Percentiles rank a stretch among this genome's conserved stretches.
phyloP scores from a whole-genome alignment of 2,888 invertebrate species.

The Venustoraphidia nigricollis region DNA sequence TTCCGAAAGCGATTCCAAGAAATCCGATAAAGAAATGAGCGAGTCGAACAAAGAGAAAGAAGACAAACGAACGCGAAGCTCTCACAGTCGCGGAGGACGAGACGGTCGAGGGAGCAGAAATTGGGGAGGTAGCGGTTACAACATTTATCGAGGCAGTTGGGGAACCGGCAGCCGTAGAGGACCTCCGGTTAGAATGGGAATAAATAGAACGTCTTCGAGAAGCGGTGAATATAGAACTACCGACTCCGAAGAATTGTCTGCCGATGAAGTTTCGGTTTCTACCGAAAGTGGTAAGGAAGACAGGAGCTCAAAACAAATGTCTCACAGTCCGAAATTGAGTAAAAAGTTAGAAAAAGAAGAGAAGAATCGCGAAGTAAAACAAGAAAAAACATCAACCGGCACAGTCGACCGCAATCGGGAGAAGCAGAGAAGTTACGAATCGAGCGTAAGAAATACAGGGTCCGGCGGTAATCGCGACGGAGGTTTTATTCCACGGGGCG shows the following conservation, averaged over 20 bases:
- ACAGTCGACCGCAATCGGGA: slow-evolving; percentile 17
- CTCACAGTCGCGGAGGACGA: slow-evolving; percentile 5
- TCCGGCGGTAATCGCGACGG: slow-evolving; percentile 31
- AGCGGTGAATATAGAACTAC: slow-evolving; percentile 39
- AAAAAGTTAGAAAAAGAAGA: slow-evolving; percentile 42
- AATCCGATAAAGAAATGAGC: slow-evolving; percentile 22
- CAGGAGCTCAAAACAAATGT: slow-evolving; percentile 26
- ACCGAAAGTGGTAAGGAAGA: slow-evolving; percentile 39
- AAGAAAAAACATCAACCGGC: slow-evolving; percentile 13
- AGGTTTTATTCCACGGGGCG: slow-evolving; percentile 74
- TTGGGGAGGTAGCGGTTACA: slow-evolving; percentile 29
- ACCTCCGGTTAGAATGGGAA: slow-evolving; percentile 21
- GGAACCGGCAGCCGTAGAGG: slow-evolving; percentile 26
- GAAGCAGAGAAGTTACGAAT: slow-evolving; percentile 20
- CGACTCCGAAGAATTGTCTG: slow-evolving; percentile 56
- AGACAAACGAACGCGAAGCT: slow-evolving; percentile 11
- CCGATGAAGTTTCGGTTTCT: slow-evolving; percentile 47
- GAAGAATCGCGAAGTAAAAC: slow-evolving; percentile 33
- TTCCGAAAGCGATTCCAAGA: slow-evolving; percentile 16
- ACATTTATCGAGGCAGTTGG: slow-evolving; percentile 26
- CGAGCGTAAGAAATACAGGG: slow-evolving; percentile 16
- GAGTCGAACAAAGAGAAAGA: slow-evolving; percentile 25
- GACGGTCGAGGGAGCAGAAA: slow-evolving; percentile 10
- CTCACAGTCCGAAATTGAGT: slow-evolving; percentile 34
- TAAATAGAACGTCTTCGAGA: slow-evolving; percentile 21